Evolutionary conservation across 2,113 vertebrate genomes (phyloP), one percentile per base, ranked within the genome.

Genomic region (Chionomys nivalis): DNA sequence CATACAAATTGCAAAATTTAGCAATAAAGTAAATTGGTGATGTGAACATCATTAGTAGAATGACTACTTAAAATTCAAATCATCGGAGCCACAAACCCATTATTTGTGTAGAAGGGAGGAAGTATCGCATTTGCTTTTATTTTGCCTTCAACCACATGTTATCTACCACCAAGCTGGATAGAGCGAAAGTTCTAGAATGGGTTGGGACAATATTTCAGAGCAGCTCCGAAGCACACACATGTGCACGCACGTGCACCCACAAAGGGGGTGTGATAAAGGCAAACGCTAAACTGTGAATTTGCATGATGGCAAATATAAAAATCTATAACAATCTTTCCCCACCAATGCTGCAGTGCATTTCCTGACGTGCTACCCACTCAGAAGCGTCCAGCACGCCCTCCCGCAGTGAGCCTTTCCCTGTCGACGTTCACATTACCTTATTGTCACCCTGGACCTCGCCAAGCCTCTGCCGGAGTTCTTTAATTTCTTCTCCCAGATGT

Each of bases 371-470:
- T 23, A 73, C 86, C 14, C 11, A 87, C 87, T 79, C 44, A 85
- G 31, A 89, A 93, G 96, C 68, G 52, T 52, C 52, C 58, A 36
- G 24, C 3, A 42, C 73, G 76, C 12, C 76, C 77, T 81, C 55
- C 26, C 44, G 44, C 5, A 26, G 58, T 6, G 24, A 86, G 85
- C 68, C 92, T 90, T 58, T 36, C 39, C 90, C 79, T 78, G 58
- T 86, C 52, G 65, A 55, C 26, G 44, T 63, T 79, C 93, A 21
- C 24, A 5, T 81, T 98, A 99, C 99, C 99, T 99, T 99, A 98
- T 99, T 99, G 95, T 99, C 99, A 1, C 99, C 99, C 98, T 99
- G 99, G 79, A 99, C 99, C 98, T 99, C 99, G 70, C 98, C 98
- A 87, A 99, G 98, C 91, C 99, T 99, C 96, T 99, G 99, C 3